Evolutionary conservation across 2,888 invertebrate genomes (phyloP), one percentile per base, ranked within the genome.

Genomic region (Idaea aversata): DNA sequence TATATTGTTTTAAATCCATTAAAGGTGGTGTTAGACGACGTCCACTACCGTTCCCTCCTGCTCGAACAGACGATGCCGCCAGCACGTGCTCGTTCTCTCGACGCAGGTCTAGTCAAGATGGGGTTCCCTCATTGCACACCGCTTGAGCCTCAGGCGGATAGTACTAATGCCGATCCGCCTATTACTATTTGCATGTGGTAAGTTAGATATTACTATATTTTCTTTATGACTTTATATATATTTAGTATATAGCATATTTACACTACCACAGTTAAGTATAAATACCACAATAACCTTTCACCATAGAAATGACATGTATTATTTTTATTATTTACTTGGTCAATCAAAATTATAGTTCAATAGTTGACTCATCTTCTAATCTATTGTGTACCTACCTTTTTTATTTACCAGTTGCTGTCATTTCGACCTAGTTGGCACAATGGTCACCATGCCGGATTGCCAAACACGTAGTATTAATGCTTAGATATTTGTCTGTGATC

Each of bases 151-250:
- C 86, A 94, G 68, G 70, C 83, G 77, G 86, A 94, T 67, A 70
- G 83, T 0, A 74, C 80, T 65, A 86, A 86, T 62, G 93, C 92
- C 71, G 95, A 95, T 75, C 94, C 95, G 62, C 95, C 96, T 5
- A 94, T 98, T 70, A 97, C 98, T 36, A 96, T 98, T 88, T 99
- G 98, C 91, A 98, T 98, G 97, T 98, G 97, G 97, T 97, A 83
- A 85, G 94, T 13, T 34, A 47, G 10, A 10, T 34, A 5, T n/a
- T 6, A 58, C 58, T 89, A 0, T 13, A 13, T 15, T 25, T 5
- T 62, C 59, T 61, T 38, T 15, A 61, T 47, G 13, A 16, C 58
- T 58, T n/a, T 58, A 16, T 15, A 10, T 58, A 58, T n/a, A n/a
- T n/a, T n/a, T n/a, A n/a, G n/a, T n/a, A n/a, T n/a, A n/a, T n/a